A percentile compares a stretch with the other conserved stretches of the same genome.
These are phyloP conservation scores for Paracyclopina nana DNA, from an alignment of 1,140 invertebrate species.

Conservation along the genomic window DNA sequence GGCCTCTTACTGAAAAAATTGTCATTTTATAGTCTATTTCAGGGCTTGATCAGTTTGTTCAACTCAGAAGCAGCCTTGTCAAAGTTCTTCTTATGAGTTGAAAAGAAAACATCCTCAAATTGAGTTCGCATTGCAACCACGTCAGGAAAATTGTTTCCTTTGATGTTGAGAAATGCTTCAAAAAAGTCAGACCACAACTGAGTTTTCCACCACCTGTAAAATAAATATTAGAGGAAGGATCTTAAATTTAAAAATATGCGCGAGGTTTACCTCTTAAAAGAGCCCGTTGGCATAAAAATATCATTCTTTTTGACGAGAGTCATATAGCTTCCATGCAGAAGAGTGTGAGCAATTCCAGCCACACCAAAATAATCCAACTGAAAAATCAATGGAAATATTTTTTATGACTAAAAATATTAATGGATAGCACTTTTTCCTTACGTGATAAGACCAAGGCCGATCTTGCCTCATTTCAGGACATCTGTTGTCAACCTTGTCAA, in stretches of 20 bases:
- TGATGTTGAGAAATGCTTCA: constrained; percentile 22
- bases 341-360: constrained; percentile 58
- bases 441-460: constrained; percentile 73
- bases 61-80: no score
- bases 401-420: constrained; percentile 4
- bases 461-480: constrained; percentile 70
- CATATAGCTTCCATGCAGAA: constrained; percentile 72
- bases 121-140: constrained; percentile 11
- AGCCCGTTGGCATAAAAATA: constrained; percentile 13
- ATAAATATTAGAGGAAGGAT: neutral
- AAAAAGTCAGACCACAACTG: constrained; percentile 21
- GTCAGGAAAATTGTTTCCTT: constrained; percentile 20
- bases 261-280: constrained; percentile 18
- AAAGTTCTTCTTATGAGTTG: no score
- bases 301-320: constrained; percentile 39
- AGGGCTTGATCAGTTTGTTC: no score
- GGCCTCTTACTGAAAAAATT: no score
- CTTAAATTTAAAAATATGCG: neutral
- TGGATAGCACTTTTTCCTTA: constrained; percentile 19
- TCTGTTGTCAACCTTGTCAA: constrained; percentile 45
- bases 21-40: no score
- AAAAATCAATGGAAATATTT: constrained; percentile 19
- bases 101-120: constrained; percentile 17
- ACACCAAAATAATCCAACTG: constrained; percentile 66
- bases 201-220: constrained; percentile 20